These are phyloP conservation scores for Bradypodion pumilum DNA, from an alignment of 2,797 vertebrate species.

Conservation along the genomic window DNA sequence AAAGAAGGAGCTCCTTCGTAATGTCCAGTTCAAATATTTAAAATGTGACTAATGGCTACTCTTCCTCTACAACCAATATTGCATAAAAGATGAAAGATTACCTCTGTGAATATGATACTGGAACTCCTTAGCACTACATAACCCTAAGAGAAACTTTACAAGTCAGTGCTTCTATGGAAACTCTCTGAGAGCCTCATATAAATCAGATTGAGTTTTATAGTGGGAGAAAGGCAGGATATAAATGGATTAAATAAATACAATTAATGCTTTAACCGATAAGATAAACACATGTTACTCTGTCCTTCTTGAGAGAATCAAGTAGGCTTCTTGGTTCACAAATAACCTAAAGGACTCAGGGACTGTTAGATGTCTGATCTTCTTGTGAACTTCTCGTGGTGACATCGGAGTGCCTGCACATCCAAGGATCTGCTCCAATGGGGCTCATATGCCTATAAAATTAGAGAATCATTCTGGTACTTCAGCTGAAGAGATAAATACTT, in stretches of 20 bases:
- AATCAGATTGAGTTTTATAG: background rate
- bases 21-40: no score
- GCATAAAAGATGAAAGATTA: no score
- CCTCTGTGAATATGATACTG: no score
- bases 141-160: no score
- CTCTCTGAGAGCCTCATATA: background rate
- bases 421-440: background rate
- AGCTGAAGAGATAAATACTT: constrained; percentile 25
- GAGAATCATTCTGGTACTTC: background rate
- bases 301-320: no score
- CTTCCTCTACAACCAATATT: no score
- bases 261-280: no score
- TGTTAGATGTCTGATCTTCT: background rate
- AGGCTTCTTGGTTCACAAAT: background rate
- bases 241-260: background rate
- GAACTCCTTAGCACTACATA: no score
- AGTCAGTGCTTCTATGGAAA: background rate
- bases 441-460: background rate
- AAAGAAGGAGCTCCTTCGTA: no score
- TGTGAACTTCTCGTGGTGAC: no score
- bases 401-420: background rate
- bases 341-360: background rate
- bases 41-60: no score
- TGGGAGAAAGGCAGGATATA: background rate
- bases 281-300: no score